phyloP scores from a whole-genome alignment of 2,113 vertebrate species.

The Anas platyrhynchos region DNA sequence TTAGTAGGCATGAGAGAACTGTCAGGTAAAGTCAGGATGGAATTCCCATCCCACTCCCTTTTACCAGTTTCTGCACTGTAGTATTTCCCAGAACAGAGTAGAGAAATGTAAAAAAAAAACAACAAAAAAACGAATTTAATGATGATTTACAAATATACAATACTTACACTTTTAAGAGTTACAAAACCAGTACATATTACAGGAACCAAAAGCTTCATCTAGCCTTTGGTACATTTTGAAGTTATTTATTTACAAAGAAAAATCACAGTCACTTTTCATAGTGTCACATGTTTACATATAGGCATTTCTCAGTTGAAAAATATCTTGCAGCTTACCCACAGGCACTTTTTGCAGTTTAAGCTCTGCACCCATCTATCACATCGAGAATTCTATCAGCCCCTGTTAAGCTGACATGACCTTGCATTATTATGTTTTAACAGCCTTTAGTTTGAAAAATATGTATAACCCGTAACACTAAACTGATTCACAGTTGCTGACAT shows the following conservation, averaged over 20 bases:
- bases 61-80: neutral
- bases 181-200: neutral
- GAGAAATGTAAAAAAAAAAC: slow-evolving; percentile 10
- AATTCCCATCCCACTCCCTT: neutral
- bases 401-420: slow-evolving; percentile 23
- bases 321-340: slow-evolving; percentile 49
- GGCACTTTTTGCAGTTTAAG: slow-evolving; percentile 39
- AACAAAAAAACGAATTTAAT: slow-evolving; percentile 50
- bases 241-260: slow-evolving; percentile 55
- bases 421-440: slow-evolving; percentile 45
- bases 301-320: slow-evolving; percentile 52
- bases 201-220: slow-evolving; percentile 9
- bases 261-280: slow-evolving; percentile 49
- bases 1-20: neutral
- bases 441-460: slow-evolving; percentile 1
- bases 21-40: neutral
- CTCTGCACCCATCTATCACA: slow-evolving; percentile 29
- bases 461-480: neutral
- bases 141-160: slow-evolving; percentile 65
- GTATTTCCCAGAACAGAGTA: neutral
- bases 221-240: neutral
- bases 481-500: neutral
- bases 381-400: slow-evolving; percentile 27
- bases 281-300: slow-evolving; percentile 44
- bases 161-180: slow-evolving; percentile 55